A percentile compares a stretch with the other conserved stretches of the same genome.
These are phyloP conservation scores for Kuschelorhynchus macadamiae DNA, from an alignment of 2,888 invertebrate species.

Conservation along the genomic window DNA sequence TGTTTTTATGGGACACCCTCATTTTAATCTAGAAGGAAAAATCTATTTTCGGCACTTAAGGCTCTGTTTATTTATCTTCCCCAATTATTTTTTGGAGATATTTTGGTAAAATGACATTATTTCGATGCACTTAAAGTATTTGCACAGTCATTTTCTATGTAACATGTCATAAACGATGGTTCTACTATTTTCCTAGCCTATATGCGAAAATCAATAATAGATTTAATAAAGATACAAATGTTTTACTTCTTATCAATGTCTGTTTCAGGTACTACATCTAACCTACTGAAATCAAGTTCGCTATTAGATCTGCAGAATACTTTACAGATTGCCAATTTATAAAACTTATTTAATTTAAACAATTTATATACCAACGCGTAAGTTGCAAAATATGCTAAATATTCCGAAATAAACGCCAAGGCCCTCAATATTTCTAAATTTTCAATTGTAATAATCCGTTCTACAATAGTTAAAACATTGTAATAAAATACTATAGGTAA, in stretches of 20 bases:
- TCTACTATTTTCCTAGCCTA: too few relatives aligned
- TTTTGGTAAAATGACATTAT: too few relatives aligned
- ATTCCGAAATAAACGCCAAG: slow-evolving; percentile 44
- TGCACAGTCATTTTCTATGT: too few relatives aligned
- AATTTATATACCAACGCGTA: slow-evolving; percentile 45
- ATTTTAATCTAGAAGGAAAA: too few relatives aligned
- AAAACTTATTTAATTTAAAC: slow-evolving; percentile 47
- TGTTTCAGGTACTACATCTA: slow-evolving; percentile 26
- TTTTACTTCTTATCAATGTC: slow-evolving; percentile 9
- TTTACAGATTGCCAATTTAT: slow-evolving; percentile 44
- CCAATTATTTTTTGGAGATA: too few relatives aligned
- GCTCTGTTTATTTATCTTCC: too few relatives aligned
- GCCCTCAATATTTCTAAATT: slow-evolving; percentile 15
- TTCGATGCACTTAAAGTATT: too few relatives aligned
- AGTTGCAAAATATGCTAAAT: slow-evolving; percentile 39
- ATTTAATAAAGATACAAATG: too few relatives aligned
- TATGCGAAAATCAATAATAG: too few relatives aligned
- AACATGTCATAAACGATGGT: too few relatives aligned
- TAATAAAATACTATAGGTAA: slow-evolving; percentile 49
- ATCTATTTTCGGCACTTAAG: too few relatives aligned
- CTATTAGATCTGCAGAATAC: slow-evolving; percentile 34
- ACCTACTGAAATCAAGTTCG: slow-evolving; percentile 37
- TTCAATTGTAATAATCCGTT: slow-evolving; percentile 4
- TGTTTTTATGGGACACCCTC: too few relatives aligned
- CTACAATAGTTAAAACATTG: slow-evolving; percentile 19